Evolutionary conservation across 2,797 vertebrate species (phyloP), one percentile per base, ranked within the genome.

Genomic region (Pseudotriccus pelzelni): DNA sequence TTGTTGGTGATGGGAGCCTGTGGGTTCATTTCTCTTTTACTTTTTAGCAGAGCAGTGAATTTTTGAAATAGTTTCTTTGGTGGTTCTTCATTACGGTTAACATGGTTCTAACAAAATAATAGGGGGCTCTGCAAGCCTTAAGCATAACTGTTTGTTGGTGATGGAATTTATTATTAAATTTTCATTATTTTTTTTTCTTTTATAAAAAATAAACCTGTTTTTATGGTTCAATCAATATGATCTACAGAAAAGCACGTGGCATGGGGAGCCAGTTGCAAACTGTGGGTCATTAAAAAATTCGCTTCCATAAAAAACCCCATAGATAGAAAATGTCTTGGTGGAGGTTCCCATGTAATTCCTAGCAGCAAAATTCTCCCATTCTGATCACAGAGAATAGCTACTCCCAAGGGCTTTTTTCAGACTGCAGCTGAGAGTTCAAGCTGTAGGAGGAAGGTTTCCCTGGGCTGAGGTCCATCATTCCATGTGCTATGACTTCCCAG

Each of bases 381-480:
- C n/a, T 39, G 64, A 36, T 25, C 2, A 1, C 30, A 81, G 50
- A 10, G 47, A 72, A 23, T 18, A 62, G 20, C 22, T 32, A 2
- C 37, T 70, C n/a, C 22, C 32, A 39, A n/a, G 41, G 60, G 16
- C 41, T 86, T 12, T 78, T 77, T 74, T 67, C 73, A 84, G 34
- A 47, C 37, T 1, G 1, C 34, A 63, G 34, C 60, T 43, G 36
- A 52, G 43, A 34, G 44, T 63, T 36, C 22, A 74, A 67, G 46
- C 14, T 0, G 0, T 10, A 22, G 18, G n/a, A 55, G 13, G 34
- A 72, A 41, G 36, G 21, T 70, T 83, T 44, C 36, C 36, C 17
- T 78, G 55, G 14, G 44, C 27, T 47, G 53, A 78, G 39, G 30
- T 58, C 76, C 49, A 8, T 52, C 37, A 23, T 62, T 59, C 15